Evolutionary conservation across 2,113 vertebrate genomes (phyloP), one percentile per base, ranked within the genome.

Genomic region (Scatophagus argus): DNA sequence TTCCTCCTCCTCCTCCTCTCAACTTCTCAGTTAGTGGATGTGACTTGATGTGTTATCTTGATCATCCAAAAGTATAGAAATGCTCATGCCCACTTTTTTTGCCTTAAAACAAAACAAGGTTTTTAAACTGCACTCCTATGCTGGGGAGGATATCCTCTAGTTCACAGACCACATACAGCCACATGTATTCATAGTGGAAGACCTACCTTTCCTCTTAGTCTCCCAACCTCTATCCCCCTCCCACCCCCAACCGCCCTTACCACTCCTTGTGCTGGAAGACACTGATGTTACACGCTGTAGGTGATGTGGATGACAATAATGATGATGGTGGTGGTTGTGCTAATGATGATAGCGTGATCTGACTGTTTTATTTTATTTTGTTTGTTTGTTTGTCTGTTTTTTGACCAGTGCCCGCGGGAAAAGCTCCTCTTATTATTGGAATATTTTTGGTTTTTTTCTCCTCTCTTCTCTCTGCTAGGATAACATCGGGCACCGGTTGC

Each of bases 401-500:
- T 79, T 86, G 93, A 94, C 92, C 90, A 93, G 92, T 93, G 92
- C 94, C 91, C 90, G 89, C 65, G 85, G 94, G 95, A 84, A 96
- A 97, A 96, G 96, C 95, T 95, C 93, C 96, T 98, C 97, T 96
- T 99, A 98, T 99, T 99, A 98, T 97, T 97, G 98, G 98, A 98
- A 97, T 99, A 98, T 99, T 98, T 98, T 97, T 97, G 97, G 97
- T 98, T 96, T 98, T 96, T 99, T 96, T 96, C 97, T 93, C 93
- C 96, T 97, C 95, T 98, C 95, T 95, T 96, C 90, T 94, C 88
- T 97, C 96, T 96, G 93, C 95, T 96, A 99, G 98, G 98, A 99
- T 96, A 99, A 99, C 96, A 99, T 99, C 92, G 98, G 98, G 93
- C 98, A 99, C 92, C 96, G 97, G 93, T 96, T 99, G 93, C 98